A percentile compares a stretch with the other conserved stretches of the same genome.
Conservation (phyloP, 2,113 vertebrate species). For the Machaerirhynchus nigripectus region DNA sequence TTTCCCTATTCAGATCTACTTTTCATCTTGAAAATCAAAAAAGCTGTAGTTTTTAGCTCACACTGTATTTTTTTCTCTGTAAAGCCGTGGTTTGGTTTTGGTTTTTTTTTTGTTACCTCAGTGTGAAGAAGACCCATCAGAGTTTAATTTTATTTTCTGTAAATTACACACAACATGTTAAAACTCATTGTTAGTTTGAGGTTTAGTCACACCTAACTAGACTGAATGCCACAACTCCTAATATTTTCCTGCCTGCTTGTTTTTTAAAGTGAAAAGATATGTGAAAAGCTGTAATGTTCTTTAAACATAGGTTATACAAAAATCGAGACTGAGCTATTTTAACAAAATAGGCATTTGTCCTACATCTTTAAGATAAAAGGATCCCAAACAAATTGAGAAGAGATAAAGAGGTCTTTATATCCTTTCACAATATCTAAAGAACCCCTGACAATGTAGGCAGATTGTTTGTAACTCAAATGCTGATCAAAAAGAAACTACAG, state of each 20-base stretch:
- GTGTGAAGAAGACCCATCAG: background rate
- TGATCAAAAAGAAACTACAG: slow-evolving; percentile 17
- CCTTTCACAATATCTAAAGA: background rate
- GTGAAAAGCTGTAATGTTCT: background rate
- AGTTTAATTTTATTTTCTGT: background rate
- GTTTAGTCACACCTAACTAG: background rate
- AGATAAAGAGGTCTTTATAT: background rate
- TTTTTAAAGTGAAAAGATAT: background rate
- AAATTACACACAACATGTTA: background rate
- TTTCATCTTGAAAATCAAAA: background rate
- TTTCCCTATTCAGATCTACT: background rate
- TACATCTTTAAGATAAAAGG: background rate
- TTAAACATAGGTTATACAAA: background rate
- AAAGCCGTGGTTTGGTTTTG: background rate
- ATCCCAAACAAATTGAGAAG: background rate
- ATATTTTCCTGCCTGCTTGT: background rate
- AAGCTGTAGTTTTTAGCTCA: background rate
- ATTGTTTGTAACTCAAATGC: background rate
- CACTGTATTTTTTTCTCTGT: background rate
- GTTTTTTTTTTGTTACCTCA: background rate
- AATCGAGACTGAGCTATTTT: background rate
- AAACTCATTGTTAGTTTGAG: background rate
- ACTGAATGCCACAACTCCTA: background rate
- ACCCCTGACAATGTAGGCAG: background rate
- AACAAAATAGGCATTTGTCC: background rate